Evolutionary conservation across 1,140 invertebrate species (phyloP).

Genomic region (Sarcophaga bullata): DNA sequence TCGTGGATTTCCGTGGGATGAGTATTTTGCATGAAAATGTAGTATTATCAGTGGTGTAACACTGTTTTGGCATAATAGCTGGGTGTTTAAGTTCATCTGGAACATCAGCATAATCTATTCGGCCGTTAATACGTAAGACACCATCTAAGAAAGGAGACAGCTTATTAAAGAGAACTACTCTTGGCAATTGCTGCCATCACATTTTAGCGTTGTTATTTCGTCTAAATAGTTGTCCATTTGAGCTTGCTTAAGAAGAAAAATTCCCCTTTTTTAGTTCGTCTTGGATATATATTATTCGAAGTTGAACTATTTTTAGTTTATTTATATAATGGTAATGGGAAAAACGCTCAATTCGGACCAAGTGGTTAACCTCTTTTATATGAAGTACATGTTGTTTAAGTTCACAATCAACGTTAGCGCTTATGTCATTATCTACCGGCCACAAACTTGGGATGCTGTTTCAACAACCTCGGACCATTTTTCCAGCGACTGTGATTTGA

Average conservation of each 20-base stretch:
- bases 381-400: neutral
- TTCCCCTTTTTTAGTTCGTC: neutral
- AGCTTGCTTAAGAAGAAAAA: slow-evolving; percentile 5
- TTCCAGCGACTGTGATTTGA: neutral
- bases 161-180: neutral
- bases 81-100: neutral
- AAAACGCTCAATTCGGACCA: neutral
- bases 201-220: neutral
- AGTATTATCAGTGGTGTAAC: slow-evolving; percentile 13
- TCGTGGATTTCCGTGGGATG: slow-evolving; percentile 33
- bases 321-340: neutral
- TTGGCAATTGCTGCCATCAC: neutral
- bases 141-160: slow-evolving; percentile 18
- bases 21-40: slow-evolving; percentile 16
- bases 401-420: neutral
- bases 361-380: neutral
- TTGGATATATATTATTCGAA: neutral
- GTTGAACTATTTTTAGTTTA: neutral
- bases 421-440: neutral
- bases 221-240: slow-evolving; percentile 25
- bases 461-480: neutral
- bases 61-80: slow-evolving; percentile 28
- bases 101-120: neutral
- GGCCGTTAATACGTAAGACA: slow-evolving; percentile 10
- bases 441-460: neutral